Evolutionary conservation across 2,113 vertebrate species (phyloP), one percentile per base, ranked within the genome.

Genomic region (Galbula dea): DNA sequence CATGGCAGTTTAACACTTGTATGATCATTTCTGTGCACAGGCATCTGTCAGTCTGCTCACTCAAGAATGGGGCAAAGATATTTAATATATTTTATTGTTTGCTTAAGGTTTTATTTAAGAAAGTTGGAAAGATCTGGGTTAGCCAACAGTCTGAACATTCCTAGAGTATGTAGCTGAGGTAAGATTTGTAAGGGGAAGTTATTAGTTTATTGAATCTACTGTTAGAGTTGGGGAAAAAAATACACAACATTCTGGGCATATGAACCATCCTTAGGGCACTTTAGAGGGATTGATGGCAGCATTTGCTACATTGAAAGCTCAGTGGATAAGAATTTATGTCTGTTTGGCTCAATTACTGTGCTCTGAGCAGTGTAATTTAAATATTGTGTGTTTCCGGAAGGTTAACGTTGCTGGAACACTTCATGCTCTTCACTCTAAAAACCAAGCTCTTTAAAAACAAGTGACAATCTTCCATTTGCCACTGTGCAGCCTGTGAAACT

Each of bases 281-380:
- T 67, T 29, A 74, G 87, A 80, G 75, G 94, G 75, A 94, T 87
- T 82, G 55, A 94, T 96, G 87, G 75, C 75, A 94, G 72, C 55
- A 80, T 94, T 96, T 92, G 71, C 91, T 73, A 10, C 0, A 0
- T 55, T 94, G 91, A 87, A 94, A 71, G 81, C 95, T 95, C 81
- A 92, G 67, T 91, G 78, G 87, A 89, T 95, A 67, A 94, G 89
- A 94, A 89, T 89, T 94, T 92, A 52, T 67, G 84, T 94, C 78
- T 95, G 86, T 94, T 95, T 92, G 91, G 91, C 94, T 94, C 95
- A 89, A 90, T 96, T 91, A 87, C 91, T 94, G 94, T 87, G 87
- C 89, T 94, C 82, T 74, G 86, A 96, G 96, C 93, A 93, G 67
- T 91, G 87, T 92, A 95, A 94, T 96, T 95, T 95, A 95, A 96